phyloP scores from a whole-genome alignment of 2,888 invertebrate species.

The Meiosimyza decipiens region DNA sequence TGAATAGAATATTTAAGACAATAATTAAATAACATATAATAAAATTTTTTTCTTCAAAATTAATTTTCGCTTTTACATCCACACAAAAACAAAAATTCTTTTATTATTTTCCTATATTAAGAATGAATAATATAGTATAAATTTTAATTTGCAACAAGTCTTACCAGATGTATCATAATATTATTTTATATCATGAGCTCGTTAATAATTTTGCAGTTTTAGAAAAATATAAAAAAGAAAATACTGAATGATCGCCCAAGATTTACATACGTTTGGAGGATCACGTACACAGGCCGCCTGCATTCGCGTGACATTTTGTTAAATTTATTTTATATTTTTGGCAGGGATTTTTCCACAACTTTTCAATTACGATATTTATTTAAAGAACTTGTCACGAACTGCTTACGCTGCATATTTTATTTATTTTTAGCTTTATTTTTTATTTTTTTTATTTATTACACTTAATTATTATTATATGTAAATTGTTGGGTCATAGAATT shows the following conservation, averaged over 20 bases:
- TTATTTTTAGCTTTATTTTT: slow-evolving; percentile 7
- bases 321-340: no score
- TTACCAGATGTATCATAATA: no score
- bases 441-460: not conserved
- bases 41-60: no score
- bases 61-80: no score
- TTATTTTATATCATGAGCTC: no score
- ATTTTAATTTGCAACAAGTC: no score
- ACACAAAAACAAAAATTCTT: no score
- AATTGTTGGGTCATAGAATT: not conserved
- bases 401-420: not conserved
- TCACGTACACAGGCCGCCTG: slow-evolving; percentile 26
- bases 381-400: slow-evolving; percentile 24
- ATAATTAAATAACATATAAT: no score
- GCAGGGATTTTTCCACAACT: not conserved
- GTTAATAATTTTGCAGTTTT: no score
- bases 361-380: not conserved
- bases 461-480: slow-evolving; percentile 19
- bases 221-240: not conserved
- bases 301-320: not conserved
- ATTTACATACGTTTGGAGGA: slow-evolving; percentile 16
- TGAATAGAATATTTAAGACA: no score
- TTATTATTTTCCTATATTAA: no score
- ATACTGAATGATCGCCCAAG: not conserved
- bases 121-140: no score